These are phyloP conservation scores for Prunella strophiata DNA, from an alignment of 2,797 vertebrate species.

Conservation along the genomic window DNA sequence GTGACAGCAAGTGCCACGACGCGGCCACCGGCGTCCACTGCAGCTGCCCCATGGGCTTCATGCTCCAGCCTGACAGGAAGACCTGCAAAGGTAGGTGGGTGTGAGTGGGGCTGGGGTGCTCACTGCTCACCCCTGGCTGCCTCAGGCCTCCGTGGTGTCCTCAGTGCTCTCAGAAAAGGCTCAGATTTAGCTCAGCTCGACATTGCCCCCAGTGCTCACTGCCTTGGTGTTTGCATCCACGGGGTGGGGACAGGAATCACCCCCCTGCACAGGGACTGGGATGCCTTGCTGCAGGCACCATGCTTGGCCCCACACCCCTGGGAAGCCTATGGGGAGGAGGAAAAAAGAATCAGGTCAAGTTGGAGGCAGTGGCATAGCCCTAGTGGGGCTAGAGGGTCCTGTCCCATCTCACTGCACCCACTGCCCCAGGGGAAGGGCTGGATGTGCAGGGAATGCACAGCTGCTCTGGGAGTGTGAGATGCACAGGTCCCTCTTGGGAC, in stretches of 20 bases:
- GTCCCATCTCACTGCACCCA: fast-evolving
- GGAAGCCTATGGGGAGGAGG: neutral
- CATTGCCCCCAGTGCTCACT: fast-evolving
- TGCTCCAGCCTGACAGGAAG: constrained; percentile 93
- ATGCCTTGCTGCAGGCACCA: fast-evolving
- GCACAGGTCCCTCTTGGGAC: neutral
- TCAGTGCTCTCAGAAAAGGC: neutral
- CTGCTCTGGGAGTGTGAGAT: neutral
- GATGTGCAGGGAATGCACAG: neutral
- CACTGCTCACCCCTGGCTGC: neutral
- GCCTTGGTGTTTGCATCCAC: neutral
- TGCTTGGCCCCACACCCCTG: fast-evolving
- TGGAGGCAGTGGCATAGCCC: neutral
- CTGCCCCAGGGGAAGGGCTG: neutral
- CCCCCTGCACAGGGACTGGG: fast-evolving
- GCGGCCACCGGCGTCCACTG: constrained; percentile 93
- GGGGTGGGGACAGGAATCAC: neutral
- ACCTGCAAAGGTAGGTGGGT: constrained; percentile 91
- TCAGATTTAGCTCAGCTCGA: fast-evolving
- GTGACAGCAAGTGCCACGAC: constrained; percentile 97
- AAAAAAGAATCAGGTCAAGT: neutral
- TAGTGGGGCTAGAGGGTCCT: neutral
- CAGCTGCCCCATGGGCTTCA: constrained; percentile 98
- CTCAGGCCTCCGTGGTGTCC: fast-evolving
- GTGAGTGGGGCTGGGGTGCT: neutral